A percentile compares a stretch with the other conserved stretches of the same genome.
These are phyloP conservation scores for Rhagonycha fulva DNA, from an alignment of 2,888 invertebrate genomes.

Conservation along the genomic window DNA sequence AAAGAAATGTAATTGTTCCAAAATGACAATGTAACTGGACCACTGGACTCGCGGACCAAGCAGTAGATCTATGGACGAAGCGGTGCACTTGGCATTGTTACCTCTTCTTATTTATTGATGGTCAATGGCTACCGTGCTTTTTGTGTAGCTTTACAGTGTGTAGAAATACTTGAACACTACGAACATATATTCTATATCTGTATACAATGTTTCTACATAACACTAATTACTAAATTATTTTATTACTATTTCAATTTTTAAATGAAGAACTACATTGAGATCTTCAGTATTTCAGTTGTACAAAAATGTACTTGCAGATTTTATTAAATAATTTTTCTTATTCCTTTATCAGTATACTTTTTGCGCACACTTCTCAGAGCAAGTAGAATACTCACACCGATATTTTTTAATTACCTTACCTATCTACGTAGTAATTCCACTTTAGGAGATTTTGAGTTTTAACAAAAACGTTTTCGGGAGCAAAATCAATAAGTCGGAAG, in stretches of 20 bases:
- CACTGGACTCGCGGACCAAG: slow-evolving; percentile 43
- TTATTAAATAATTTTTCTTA: no score
- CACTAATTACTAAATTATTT: background rate
- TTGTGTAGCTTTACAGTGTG: slow-evolving; percentile 43
- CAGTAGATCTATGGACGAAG: slow-evolving; percentile 49
- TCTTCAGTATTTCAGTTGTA: no score
- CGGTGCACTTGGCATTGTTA: slow-evolving; percentile 54
- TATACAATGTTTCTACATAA: slow-evolving; percentile 15
- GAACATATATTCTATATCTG: slow-evolving; percentile 39
- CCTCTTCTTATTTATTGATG: slow-evolving; percentile 55
- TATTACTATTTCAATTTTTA: background rate
- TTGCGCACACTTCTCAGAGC: no score
- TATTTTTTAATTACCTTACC: no score
- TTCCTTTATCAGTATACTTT: no score
- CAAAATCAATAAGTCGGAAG: background rate
- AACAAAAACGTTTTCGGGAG: background rate
- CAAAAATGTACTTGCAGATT: no score
- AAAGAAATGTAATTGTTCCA: slow-evolving; percentile 41
- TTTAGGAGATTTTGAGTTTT: background rate
- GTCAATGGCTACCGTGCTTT: slow-evolving; percentile 53
- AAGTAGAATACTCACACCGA: no score
- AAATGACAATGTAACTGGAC: slow-evolving; percentile 35
- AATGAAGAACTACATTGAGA: background rate
- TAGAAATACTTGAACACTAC: slow-evolving; percentile 39
- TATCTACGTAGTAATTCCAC: no score